Evolutionary conservation across 2,888 invertebrate species (phyloP).

Genomic region (Tachina lurida): DNA sequence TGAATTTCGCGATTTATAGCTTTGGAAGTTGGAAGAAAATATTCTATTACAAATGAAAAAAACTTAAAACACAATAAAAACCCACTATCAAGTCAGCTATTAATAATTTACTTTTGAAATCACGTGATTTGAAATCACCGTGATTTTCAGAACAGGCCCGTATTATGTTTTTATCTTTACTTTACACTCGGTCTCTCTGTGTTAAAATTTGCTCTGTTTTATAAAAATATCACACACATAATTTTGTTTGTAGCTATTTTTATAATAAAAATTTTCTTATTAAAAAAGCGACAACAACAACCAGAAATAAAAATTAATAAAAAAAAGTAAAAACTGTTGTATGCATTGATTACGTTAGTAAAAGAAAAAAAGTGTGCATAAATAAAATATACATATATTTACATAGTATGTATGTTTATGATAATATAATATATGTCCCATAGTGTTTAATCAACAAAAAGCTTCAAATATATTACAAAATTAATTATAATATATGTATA

Average conservation of each 20-base stretch:
- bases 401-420: no score
- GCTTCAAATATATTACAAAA: conserved; percentile 41
- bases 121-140: no score
- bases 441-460: conserved; percentile 28
- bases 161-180: neutral
- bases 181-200: conserved; percentile 1
- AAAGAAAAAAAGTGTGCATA: conserved; percentile 1
- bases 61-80: no score
- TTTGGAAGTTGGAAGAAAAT: no score
- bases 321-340: conserved; percentile 23
- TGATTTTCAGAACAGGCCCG: no score
- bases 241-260: conserved; percentile 67
- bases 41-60: no score
- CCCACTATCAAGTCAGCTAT: no score
- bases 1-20: no score
- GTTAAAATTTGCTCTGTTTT: conserved; percentile 24
- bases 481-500: conserved; percentile 18
- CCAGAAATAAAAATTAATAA: conserved; percentile 22
- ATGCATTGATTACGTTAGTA: conserved; percentile 50
- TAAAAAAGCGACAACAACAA: conserved; percentile 15
- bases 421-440: conserved; percentile 10
- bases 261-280: conserved; percentile 37
- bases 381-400: no score
- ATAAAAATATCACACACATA: conserved; percentile 52
- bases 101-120: no score